These are phyloP conservation scores for Drosophila truncata DNA, from an alignment of 1,140 invertebrate species.

Conservation along the genomic window DNA sequence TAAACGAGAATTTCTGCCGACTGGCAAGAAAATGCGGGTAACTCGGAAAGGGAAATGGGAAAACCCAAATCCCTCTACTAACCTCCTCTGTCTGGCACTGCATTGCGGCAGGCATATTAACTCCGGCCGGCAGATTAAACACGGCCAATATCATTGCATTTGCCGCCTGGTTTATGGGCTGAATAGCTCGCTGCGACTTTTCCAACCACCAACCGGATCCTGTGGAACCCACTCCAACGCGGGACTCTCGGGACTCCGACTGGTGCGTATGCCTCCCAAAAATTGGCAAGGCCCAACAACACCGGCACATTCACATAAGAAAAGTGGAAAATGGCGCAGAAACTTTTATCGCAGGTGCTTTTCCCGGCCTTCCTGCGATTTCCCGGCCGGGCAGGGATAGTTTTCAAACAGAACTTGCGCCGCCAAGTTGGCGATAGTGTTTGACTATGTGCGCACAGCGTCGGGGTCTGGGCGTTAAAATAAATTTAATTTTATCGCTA, in stretches of 20 bases:
- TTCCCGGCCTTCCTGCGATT: conserved; percentile 68
- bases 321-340: conserved; percentile 78
- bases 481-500: conserved; percentile 84
- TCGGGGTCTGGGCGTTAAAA: conserved; percentile 67
- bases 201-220: conserved; percentile 18
- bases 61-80: not conserved
- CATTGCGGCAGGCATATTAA: conserved; percentile 58
- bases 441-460: conserved; percentile 75
- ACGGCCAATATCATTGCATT: conserved; percentile 62
- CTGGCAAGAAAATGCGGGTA: conserved; percentile 32
- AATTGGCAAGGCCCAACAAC: conserved; percentile 19
- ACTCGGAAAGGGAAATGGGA: not conserved
- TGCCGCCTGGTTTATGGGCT: conserved; percentile 69
- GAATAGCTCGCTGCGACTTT: conserved; percentile 43
- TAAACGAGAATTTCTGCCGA: conserved; percentile 32
- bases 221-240: not conserved
- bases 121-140: conserved; percentile 62
- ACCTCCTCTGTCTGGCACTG: conserved; percentile 40
- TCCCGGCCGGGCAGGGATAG: conserved; percentile 62
- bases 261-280: conserved; percentile 46
- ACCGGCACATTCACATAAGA: conserved; percentile 38
- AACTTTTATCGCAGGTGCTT: conserved; percentile 79
- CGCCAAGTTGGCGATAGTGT: conserved; percentile 78
- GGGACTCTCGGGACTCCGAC: not conserved
- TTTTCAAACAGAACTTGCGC: conserved; percentile 62